A percentile compares a stretch with the other conserved stretches of the same genome.
Evolutionary conservation across 30 jellyfish, hydroid and myxozoan genomes (phyloP).

Genomic region (Sanderia malayensis): DNA sequence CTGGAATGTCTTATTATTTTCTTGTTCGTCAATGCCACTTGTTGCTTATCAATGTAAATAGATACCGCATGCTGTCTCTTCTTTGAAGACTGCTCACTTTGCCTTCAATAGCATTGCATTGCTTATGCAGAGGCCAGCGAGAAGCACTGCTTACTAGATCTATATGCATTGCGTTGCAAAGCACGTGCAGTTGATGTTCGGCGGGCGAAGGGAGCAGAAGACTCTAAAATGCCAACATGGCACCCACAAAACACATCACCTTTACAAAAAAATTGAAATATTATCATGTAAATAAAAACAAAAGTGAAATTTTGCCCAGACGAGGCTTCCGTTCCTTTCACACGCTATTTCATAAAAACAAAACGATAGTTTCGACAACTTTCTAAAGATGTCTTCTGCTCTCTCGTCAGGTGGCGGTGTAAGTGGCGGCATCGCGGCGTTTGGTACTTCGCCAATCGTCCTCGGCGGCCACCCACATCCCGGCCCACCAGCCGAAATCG

Average conservation of each 20-base stretch:
- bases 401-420: constrained; percentile 73
- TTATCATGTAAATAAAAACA: no score
- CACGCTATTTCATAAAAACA: constrained; percentile 1
- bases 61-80: neutral
- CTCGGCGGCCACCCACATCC: constrained; percentile 99
- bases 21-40: neutral
- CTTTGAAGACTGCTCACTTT: constrained; percentile 2
- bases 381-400: constrained; percentile 73
- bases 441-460: constrained; percentile 73
- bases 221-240: constrained; percentile 61
- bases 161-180: no score
- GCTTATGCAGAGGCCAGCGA: no score
- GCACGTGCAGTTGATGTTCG: no score
- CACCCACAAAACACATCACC: constrained; percentile 18
- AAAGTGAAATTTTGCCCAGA: constrained; percentile 48
- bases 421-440: constrained; percentile 11
- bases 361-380: neutral
- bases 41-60: neutral
- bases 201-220: constrained; percentile 67
- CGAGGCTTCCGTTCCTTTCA: constrained; percentile 82
- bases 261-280: no score
- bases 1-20: neutral
- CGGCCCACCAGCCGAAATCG: constrained; percentile 88
- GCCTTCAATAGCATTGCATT: no score
- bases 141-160: no score